phyloP scores from a whole-genome alignment of 2,888 invertebrate genomes.

The Ecliptopera silaceata region DNA sequence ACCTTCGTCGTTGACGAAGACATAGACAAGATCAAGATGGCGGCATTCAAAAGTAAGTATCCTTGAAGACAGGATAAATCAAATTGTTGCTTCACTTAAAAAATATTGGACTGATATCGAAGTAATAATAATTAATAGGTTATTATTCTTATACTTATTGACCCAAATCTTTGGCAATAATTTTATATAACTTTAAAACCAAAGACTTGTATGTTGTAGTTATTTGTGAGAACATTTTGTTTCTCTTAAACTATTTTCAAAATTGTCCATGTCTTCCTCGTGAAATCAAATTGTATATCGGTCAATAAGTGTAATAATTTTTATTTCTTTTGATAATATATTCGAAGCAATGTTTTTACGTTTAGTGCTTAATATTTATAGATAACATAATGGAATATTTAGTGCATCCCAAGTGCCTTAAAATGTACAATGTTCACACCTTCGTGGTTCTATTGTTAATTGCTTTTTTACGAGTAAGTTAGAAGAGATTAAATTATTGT shows the following conservation, averaged over 20 bases:
- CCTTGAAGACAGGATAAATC: constrained; percentile 48
- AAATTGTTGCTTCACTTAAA: constrained; percentile 41
- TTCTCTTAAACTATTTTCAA: constrained; percentile 47
- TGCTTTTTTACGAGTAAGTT: constrained; percentile 71
- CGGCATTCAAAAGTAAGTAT: constrained; percentile 59
- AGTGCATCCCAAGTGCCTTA: constrained; percentile 80
- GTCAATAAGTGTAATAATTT: constrained; percentile 67
- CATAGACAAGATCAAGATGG: constrained; percentile 49
- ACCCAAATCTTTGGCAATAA: constrained; percentile 63
- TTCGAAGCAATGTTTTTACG: constrained; percentile 66
- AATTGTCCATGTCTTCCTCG: constrained; percentile 66
- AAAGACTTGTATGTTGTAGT: constrained; percentile 68
- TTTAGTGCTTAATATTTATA: constrained; percentile 78
- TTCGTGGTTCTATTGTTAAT: constrained; percentile 77
- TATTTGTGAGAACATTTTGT: constrained; percentile 57
- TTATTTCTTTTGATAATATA: constrained; percentile 54
- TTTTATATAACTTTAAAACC: constrained; percentile 66
- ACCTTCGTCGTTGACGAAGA: constrained; percentile 21
- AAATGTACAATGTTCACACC: constrained; percentile 76
- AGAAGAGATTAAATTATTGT: constrained; percentile 83
- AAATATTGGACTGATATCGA: constrained; percentile 67
- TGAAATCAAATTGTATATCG: constrained; percentile 40
- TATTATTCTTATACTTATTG: constrained; percentile 67
- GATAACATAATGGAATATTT: constrained; percentile 56
- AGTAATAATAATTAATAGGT: constrained; percentile 58